phyloP scores from a whole-genome alignment of 2,888 invertebrate species.

The Papilio gigon region DNA sequence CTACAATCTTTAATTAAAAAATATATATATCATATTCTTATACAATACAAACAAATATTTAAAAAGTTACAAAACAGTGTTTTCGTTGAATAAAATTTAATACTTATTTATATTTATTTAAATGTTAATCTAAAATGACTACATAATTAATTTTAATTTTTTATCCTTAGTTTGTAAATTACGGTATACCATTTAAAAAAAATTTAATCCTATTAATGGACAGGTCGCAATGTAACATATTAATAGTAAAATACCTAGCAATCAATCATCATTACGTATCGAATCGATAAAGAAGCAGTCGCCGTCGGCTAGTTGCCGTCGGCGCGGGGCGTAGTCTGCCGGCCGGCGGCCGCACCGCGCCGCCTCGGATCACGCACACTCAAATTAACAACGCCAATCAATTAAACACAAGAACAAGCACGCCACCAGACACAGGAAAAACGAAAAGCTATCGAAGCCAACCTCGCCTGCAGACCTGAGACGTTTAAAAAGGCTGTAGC shows the following conservation, averaged over 20 bases:
- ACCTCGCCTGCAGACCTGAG: slow-evolving; percentile 47
- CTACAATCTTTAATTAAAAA: too few relatives aligned
- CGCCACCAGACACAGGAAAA: slow-evolving; percentile 54
- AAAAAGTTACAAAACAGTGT: too few relatives aligned
- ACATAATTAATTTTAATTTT: too few relatives aligned
- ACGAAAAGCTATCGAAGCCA: slow-evolving; percentile 47
- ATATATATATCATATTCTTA: too few relatives aligned
- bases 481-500: slow-evolving; percentile 51
- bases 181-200: too few relatives aligned
- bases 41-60: too few relatives aligned
- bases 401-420: slow-evolving; percentile 63
- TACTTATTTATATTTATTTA: too few relatives aligned
- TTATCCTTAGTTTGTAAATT: too few relatives aligned
- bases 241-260: slow-evolving; percentile 21
- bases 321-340: slow-evolving; percentile 52
- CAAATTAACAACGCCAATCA: slow-evolving; percentile 58
- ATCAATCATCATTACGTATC: slow-evolving; percentile 25
- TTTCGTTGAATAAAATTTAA: too few relatives aligned
- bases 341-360: slow-evolving; percentile 27
- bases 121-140: too few relatives aligned
- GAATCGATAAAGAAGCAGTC: slow-evolving; percentile 32
- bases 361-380: slow-evolving; percentile 37
- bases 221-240: background rate
- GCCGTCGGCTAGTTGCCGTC: slow-evolving; percentile 59
- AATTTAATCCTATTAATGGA: background rate